Base-by-base conservation (phyloP, 2,888 invertebrate species). In the Melikaiella ostensackeni region DNA sequence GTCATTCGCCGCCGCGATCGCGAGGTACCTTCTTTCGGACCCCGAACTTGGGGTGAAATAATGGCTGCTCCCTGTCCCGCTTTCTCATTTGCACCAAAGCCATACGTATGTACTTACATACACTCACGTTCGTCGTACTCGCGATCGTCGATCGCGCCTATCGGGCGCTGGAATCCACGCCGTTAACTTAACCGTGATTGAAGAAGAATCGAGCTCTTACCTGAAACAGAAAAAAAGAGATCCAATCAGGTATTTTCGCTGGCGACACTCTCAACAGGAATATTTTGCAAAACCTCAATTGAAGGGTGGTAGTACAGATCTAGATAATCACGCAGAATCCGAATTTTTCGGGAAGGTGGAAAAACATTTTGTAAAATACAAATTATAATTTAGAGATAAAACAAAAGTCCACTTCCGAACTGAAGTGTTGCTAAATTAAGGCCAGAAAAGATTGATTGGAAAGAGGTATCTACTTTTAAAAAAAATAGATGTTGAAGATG, bases 11-110 rank as follows among this genome's bases (percentile, higher is more conserved):
- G 77, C 66, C 33, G 74, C 74, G 75, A 70, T 21, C 73, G 74
- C 62, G 35, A 75, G 76, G 78, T 79, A 78, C 19, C 74, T 79
- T 78, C 16, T 30, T 79, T 77, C 77, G 42, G 70, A 59, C 79
- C 75, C 61, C 63, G 38, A 62, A 77, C 77, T 64, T 77, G 77
- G 78, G 77, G 77, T 73, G 77, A 81, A 82, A 80, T 82, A 82
- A 80, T 81, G 81, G 78, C 75, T 63, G 76, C 81, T 80, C 79
- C 78, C 77, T 80, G 79, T 79, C 77, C 79, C 42, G 46, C 35
- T 64, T 74, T 74, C 80, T 80, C 80, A 78, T 80, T 80, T 80
- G 77, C 77, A 75, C 78, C 55, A 76, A 27, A 62, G 70, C 30
- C 42, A 38, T 64, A 21, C 74, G 55, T 24, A 35, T 55, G 70